Conservation (phyloP, 92 coral and sea anemone species). For the Porites cylindrica region DNA sequence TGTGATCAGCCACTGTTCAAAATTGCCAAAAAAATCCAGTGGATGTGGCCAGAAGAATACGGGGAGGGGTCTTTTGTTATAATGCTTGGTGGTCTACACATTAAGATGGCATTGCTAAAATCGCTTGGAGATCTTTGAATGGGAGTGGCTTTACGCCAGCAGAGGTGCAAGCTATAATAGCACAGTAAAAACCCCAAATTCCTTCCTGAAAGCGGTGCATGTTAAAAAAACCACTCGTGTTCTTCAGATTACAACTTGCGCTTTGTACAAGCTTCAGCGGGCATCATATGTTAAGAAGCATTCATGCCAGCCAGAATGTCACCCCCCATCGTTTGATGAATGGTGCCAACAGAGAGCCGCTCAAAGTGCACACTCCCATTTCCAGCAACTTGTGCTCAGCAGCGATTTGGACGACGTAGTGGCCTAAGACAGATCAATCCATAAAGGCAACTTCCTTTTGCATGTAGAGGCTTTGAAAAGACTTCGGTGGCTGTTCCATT, state of each 20-base stretch:
- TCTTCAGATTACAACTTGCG: neutral
- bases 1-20: conserved; percentile 50
- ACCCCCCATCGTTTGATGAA: neutral
- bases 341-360: neutral
- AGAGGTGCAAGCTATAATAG: neutral
- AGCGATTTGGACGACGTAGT: neutral
- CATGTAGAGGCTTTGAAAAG: no score
- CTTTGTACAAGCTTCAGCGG: conserved; percentile 2
- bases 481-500: no score
- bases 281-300: neutral
- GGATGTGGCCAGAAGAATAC: neutral
- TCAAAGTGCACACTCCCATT: neutral
- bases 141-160: conserved; percentile 50
- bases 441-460: no score
- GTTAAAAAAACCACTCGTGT: neutral
- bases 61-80: no score
- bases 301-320: neutral
- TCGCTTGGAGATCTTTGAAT: conserved; percentile 30
- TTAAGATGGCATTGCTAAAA: conserved; percentile 55
- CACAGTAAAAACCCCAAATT: neutral
- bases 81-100: conserved; percentile 49
- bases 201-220: neutral
- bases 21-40: conserved; percentile 60
- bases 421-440: neutral
- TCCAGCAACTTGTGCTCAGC: neutral